These are phyloP conservation scores for Sepioteuthis lessoniana DNA, from an alignment of 2,888 invertebrate species.

Conservation along the genomic window DNA sequence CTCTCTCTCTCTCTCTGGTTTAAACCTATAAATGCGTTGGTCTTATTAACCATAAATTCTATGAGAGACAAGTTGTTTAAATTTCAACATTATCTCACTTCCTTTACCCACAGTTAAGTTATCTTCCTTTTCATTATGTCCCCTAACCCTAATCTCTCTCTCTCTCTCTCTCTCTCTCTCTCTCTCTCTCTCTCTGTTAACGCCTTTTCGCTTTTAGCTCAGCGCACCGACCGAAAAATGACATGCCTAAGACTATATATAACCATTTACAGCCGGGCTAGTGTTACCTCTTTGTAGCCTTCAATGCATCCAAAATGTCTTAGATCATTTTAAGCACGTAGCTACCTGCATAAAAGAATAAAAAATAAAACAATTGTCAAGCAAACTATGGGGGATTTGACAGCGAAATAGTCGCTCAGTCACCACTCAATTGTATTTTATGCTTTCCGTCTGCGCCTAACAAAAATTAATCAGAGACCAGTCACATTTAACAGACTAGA, in stretches of 20 bases:
- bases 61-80: neutral
- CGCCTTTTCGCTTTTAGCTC: neutral
- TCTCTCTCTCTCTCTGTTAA: neutral
- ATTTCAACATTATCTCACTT: neutral
- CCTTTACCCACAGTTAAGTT: neutral
- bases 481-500: conserved; percentile 10
- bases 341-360: neutral
- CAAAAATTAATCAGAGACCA: neutral
- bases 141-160: neutral
- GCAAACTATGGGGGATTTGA: neutral
- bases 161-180: neutral
- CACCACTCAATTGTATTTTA: neutral
- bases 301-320: neutral
- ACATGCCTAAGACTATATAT: neutral
- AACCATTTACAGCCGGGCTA: neutral
- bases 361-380: neutral
- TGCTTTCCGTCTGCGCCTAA: neutral
- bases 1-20: too few species aligned
- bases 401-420: neutral
- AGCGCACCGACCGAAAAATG: neutral
- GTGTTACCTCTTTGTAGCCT: neutral
- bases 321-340: neutral
- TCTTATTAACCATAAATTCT: neutral
- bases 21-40: neutral
- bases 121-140: too few species aligned